phyloP scores from a whole-genome alignment of 1,140 invertebrate species.

The Leptopilina clavipes region DNA sequence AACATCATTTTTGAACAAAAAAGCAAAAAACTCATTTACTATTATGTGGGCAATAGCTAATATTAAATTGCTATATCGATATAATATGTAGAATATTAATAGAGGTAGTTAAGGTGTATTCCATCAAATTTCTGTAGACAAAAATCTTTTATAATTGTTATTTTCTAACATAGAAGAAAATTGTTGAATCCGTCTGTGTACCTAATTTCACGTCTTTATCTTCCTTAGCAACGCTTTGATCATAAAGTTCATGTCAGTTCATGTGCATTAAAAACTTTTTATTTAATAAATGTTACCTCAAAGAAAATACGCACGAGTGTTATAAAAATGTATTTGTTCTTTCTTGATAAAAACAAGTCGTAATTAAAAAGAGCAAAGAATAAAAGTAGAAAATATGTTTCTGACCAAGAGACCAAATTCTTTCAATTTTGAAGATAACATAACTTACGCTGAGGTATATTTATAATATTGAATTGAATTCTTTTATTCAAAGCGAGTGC shows the following conservation, averaged over 20 bases:
- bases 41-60: too few relatives aligned
- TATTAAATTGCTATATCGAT: too few relatives aligned
- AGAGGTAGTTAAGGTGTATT: too few relatives aligned
- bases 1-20: too few relatives aligned
- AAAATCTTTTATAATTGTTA: too few relatives aligned
- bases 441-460: conserved; percentile 38
- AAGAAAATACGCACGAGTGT: too few relatives aligned
- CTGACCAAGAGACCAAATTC: conserved; percentile 12
- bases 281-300: neutral
- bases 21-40: too few relatives aligned
- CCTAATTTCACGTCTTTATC: neutral
- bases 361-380: neutral
- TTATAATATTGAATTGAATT: neutral
- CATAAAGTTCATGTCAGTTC: neutral
- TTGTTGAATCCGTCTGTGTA: neutral
- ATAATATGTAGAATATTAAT: too few relatives aligned
- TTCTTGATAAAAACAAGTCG: too few relatives aligned
- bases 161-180: neutral
- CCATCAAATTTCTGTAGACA: too few relatives aligned
- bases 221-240: neutral
- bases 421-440: conserved; percentile 43
- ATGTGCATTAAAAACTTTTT: neutral
- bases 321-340: too few relatives aligned
- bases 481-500: neutral
- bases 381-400: conserved; percentile 28